Conservation (phyloP, 2,113 vertebrate species). For the Hystrix cristata region DNA sequence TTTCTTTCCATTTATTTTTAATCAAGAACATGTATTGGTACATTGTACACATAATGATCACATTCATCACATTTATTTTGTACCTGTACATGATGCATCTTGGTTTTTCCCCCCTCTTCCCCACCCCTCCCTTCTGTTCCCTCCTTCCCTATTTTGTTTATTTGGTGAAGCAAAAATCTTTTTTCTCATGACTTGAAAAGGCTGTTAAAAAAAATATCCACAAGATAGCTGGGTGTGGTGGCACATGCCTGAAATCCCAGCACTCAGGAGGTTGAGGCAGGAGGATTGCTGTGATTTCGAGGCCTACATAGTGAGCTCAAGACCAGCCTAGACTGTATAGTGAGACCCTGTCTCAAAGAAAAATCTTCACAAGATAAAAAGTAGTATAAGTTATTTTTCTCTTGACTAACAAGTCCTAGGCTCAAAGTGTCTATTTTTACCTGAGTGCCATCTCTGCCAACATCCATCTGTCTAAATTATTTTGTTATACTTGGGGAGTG, state of each 20-base stretch:
- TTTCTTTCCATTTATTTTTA: too few relatives aligned
- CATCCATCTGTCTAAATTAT: neutral
- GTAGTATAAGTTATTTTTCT: neutral
- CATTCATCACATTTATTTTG: too few relatives aligned
- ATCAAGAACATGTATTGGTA: too few relatives aligned
- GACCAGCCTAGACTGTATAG: neutral
- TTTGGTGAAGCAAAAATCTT: neutral
- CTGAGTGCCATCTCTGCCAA: neutral
- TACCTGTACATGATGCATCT: too few relatives aligned
- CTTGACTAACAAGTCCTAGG: neutral
- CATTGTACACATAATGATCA: too few relatives aligned
- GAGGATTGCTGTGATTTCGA: neutral
- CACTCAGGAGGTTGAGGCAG: neutral
- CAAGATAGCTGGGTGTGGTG: neutral
- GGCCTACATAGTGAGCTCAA: neutral
- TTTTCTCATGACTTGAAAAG: neutral
- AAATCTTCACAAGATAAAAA: neutral
- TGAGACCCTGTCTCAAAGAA: neutral
- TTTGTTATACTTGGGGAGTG: neutral
- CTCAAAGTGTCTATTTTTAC: neutral
- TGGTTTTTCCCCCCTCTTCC: too few relatives aligned
- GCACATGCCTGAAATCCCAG: neutral
- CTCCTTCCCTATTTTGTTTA: neutral
- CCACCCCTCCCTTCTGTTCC: too few relatives aligned
- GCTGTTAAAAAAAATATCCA: constrained; percentile 2